Base-by-base conservation (phyloP, 2,797 vertebrate genomes). In the Dryobates pubescens region DNA sequence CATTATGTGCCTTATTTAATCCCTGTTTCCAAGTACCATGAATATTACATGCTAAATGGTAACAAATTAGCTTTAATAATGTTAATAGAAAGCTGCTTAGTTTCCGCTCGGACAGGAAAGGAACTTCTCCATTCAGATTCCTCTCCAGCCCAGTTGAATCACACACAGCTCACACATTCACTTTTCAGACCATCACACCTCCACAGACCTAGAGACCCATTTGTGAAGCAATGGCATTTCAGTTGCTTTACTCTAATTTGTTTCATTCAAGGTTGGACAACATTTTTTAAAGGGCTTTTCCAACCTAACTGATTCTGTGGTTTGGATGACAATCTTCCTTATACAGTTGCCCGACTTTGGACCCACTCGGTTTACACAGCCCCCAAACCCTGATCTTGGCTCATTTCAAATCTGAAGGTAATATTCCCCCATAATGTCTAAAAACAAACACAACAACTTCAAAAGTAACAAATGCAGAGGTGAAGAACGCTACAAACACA, bases 1-100 rank as follows among this genome's bases (percentile, higher is more conserved):
- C 89, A 93, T 89, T 82, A 79, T 4, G 17, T 82, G 61, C 23
- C 76, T 92, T 83, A 84, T 56, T 92, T 76, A 89, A 93, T 89
- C 81, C 68, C 74, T 62, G 15, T 68, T 94, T 68, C 76, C 64
- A 71, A 86, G 36, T 74, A 36, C 58, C 68, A 63, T 64, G 62
- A 85, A 93, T 90, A 54, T 61, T 82, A 92, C 4, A 12, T 65
- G 75, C n/a, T 75, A 91, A 96, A 95, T 75, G 69, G 93, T 38
- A 90, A 69, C 83, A 95, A 93, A 91, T 81, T 87, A 75, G 78
- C 88, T 91, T 86, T 79, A 59, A 82, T 80, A 82, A 72, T 65
- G 62, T 72, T 87, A 87, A 72, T 69, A 73, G 72, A 82, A 71
- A 90, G 86, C 56, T 75, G 56, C 61, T 79, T 82, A 85, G 81